Base-by-base conservation (phyloP, 2,888 invertebrate species). In the Hirudinaria manillensis region DNA sequence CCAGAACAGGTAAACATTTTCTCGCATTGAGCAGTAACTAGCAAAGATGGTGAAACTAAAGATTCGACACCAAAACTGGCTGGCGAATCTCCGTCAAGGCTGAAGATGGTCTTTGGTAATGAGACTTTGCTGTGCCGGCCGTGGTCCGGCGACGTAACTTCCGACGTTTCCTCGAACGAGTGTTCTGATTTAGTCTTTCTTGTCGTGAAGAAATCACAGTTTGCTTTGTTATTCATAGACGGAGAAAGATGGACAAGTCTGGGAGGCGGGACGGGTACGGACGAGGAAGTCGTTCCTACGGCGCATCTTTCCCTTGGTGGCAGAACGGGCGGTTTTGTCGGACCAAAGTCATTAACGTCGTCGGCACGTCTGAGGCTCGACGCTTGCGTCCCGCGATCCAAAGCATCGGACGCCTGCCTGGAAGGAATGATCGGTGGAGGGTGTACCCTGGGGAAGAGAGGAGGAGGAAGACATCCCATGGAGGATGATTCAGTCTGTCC, bases 231-330 rank as follows among this genome's bases (percentile, higher is more conserved):
- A 29, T 24, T 29, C 24, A 10, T 61, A 29, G 61, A 61, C 7
- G 61, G 29, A 27, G 61, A 61, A 61, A 29, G 24, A 61, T 61
- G 24, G 13, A 10, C 61, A 7, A 61, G 61, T 29, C 61, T 61
- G 3, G 61, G 61, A 61, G 61, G 61, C 2, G 61, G 61, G n/a
- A 29, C 29, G 4, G 61, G 61, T 2, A 61, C 19, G 29, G 6
- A 61, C 24, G 24, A 27, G 61, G 29, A 29, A 27, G 61, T 10
- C 21, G 32, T n/a, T 68, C 13, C 32, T 16, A 32, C 27, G 3
- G 27, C 32, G 32, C n/a, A 34, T n/a, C 32, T 24, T 68, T 68
- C 68, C 32, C 68, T 68, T 7, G 68, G 68, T 24, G 68, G 68
- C 21, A 68, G 36, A n/a, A 68, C 34, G 2, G 68, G 68, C 21